Evolutionary conservation across 2,888 invertebrate genomes (phyloP).

Genomic region (Dione juno): DNA sequence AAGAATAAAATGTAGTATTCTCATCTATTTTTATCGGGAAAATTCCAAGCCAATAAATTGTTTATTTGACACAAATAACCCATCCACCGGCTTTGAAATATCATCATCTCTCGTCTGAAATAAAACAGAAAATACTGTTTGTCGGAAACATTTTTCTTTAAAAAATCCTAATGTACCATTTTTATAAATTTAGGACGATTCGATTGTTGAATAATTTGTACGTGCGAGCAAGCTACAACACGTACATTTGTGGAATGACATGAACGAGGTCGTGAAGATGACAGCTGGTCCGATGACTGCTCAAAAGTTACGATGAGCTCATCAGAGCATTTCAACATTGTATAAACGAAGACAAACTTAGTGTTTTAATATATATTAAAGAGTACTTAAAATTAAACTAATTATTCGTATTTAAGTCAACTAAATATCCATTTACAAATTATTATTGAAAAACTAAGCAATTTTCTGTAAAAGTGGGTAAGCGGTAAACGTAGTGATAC

Average conservation of each 20-base stretch:
- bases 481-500: no score
- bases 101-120: not conserved
- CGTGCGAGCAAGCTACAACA: not conserved
- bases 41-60: not conserved
- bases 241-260: not conserved
- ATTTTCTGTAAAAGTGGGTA: no score
- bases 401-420: not conserved
- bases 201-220: not conserved
- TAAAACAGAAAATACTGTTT: not conserved
- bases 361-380: not conserved
- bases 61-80: not conserved
- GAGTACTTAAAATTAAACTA: not conserved
- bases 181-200: not conserved
- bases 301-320: not conserved
- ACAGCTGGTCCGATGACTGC: not conserved
- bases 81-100: not conserved
- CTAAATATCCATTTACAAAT: no score
- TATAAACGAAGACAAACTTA: not conserved
- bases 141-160: not conserved
- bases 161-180: not conserved
- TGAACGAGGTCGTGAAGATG: conserved; percentile 2
- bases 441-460: no score
- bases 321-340: not conserved
- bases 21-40: not conserved
- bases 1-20: not conserved